phyloP scores from a whole-genome alignment of 2,797 vertebrate species.

The Hyperoplus immaculatus region DNA sequence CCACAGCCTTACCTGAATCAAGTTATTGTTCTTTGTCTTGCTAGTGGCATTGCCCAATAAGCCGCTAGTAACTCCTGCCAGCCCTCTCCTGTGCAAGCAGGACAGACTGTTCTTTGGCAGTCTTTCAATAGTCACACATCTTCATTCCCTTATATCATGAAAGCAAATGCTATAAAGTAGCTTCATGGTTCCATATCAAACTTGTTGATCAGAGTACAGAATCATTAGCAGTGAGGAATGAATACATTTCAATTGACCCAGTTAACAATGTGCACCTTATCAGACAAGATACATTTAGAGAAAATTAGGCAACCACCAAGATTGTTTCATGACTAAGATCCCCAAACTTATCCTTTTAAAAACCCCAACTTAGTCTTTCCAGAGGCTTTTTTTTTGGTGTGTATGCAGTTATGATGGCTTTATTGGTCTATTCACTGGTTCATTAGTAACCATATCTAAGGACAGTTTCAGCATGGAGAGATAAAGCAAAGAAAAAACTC shows the following conservation, averaged over 20 bases:
- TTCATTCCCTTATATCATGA: slow-evolving; percentile 7
- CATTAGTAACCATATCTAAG: background rate
- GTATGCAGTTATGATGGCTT: too few relatives aligned
- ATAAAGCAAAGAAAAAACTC: background rate
- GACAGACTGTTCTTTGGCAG: background rate
- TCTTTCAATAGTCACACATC: background rate
- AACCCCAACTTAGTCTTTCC: slow-evolving; percentile 7
- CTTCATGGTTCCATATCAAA: slow-evolving; percentile 16
- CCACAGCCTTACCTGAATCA: background rate
- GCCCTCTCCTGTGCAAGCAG: background rate
- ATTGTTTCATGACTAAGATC: slow-evolving; percentile 24
- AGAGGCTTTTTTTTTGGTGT: slow-evolving; percentile 14
- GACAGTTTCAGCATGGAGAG: slow-evolving; percentile 1
- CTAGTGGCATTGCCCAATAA: background rate
- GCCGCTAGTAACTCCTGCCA: background rate
- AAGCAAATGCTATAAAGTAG: slow-evolving; percentile 17
- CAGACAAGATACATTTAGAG: slow-evolving; percentile 15
- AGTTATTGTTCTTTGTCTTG: background rate
- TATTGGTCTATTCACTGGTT: too few relatives aligned
- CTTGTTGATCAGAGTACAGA: slow-evolving; percentile 33
- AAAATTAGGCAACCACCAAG: background rate
- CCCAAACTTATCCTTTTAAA: slow-evolving; percentile 16
- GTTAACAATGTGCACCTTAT: slow-evolving; percentile 40
- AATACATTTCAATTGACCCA: slow-evolving; percentile 21
- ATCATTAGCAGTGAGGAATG: slow-evolving; percentile 24